Evolutionary conservation across 2,113 vertebrate species (phyloP).

Genomic region (Recurvirostra avosetta): DNA sequence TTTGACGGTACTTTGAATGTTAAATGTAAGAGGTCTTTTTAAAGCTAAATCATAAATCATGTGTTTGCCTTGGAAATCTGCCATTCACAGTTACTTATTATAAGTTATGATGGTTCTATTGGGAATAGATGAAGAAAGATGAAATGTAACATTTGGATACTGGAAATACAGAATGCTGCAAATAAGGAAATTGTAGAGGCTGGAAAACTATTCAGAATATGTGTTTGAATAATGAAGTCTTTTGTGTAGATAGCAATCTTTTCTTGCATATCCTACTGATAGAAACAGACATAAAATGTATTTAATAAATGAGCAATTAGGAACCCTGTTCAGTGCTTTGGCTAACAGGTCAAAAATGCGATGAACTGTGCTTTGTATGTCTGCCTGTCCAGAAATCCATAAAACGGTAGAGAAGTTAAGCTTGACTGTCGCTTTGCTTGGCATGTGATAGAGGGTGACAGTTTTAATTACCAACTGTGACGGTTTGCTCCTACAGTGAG

Average conservation of each 20-base stretch:
- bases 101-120: not conserved
- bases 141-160: not conserved
- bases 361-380: not conserved
- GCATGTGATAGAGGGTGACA: not conserved
- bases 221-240: not conserved
- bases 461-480: accelerated
- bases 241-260: not conserved
- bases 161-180: not conserved
- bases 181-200: not conserved
- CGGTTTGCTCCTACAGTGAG: not conserved
- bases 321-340: not conserved
- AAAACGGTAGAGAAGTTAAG: not conserved
- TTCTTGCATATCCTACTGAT: not conserved
- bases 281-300: not conserved
- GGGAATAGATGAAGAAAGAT: not conserved
- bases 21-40: not conserved
- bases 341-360: not conserved
- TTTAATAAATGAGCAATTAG: not conserved
- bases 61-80: not conserved
- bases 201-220: not conserved
- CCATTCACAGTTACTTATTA: not conserved
- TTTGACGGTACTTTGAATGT: not conserved
- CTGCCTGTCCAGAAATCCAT: not conserved
- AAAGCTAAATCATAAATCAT: not conserved
- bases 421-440: not conserved